Base-by-base conservation (phyloP, 2,888 invertebrate genomes). In the Agapetus fuscipes region DNA sequence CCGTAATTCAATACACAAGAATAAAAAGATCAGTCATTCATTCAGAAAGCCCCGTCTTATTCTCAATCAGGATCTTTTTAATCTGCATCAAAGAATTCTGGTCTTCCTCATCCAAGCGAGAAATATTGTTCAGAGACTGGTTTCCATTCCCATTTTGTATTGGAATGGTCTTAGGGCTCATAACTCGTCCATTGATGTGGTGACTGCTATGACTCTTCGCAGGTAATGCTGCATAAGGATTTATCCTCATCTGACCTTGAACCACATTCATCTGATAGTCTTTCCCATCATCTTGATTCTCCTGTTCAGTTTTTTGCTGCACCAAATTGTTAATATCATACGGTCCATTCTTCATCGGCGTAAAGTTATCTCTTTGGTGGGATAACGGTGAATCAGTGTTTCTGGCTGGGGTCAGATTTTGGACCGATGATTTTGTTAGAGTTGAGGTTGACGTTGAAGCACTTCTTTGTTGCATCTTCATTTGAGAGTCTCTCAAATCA, bases 191-290 rank as follows among this genome's bases (percentile, higher is more conserved):
- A 16, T 38, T 44, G 3, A 34, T 27, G 15, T 24, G 39, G 12
- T 29, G 28, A 15, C 25, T 41, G 13, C 32, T 37, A 16, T 29
- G 28, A 15, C 25, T 41, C 13, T 34, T 37, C 9, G 39, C 28
- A 6, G 41, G 31, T 16, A 30, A 6, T 9, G 34, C 24, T 15
- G 37, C 46, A 48, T 64, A 62, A 16, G 69, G 70, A 48, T 60
- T 64, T 48, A 70, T 68, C 61, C 66, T 66, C 41, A 70, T 70
- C 56, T 70, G 67, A 3, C 70, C 70, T 57, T 70, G 69, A 28
- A 70, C 66, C 50, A 70, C 67, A 52, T 70, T 70, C 54, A 68
- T 52, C 62, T 67, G 64, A 35, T 35, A 39, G 27, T 30, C 30
- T 39, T 40, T 39, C 40, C 37, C 41, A 3, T 3, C 12, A 6